A percentile compares a stretch with the other conserved stretches of the same genome.
Conservation (phyloP, 2,113 vertebrate species). For the Picathartes gymnocephalus region DNA sequence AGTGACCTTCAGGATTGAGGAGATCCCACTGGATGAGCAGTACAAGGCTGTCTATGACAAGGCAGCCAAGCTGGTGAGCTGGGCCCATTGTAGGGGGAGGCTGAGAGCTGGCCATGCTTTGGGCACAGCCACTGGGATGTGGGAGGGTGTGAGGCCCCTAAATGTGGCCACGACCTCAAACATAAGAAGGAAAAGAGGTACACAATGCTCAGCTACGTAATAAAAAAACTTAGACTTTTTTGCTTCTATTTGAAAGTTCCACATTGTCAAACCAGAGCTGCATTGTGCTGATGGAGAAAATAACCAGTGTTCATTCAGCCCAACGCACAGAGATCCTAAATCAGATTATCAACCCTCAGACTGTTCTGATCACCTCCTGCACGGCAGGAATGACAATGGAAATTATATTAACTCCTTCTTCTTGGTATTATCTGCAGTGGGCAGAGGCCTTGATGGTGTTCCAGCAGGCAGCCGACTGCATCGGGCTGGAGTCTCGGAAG, state of each 20-base stretch:
- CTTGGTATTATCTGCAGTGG: constrained; percentile 75
- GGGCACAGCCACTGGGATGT: accelerated
- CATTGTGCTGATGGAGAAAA: accelerated
- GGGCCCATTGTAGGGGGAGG: not conserved
- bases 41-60: constrained; percentile 92
- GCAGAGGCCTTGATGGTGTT: constrained; percentile 89
- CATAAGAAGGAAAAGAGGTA: accelerated
- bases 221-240: not conserved
- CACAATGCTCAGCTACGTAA: accelerated
- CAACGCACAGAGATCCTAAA: not conserved
- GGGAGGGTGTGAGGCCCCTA: not conserved
- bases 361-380: not conserved
- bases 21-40: constrained; percentile 85
- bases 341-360: not conserved
- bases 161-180: not conserved
- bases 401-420: not conserved
- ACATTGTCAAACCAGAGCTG: not conserved
- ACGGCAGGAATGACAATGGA: accelerated
- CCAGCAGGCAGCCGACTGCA: constrained; percentile 87
- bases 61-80: constrained; percentile 91
- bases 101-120: not conserved
- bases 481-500: constrained; percentile 90
- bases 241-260: not conserved
- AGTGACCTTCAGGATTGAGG: constrained; percentile 94
- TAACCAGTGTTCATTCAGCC: not conserved